Evolutionary conservation across 2,797 vertebrate species (phyloP).

Genomic region (Sphaeramia orbicularis): DNA sequence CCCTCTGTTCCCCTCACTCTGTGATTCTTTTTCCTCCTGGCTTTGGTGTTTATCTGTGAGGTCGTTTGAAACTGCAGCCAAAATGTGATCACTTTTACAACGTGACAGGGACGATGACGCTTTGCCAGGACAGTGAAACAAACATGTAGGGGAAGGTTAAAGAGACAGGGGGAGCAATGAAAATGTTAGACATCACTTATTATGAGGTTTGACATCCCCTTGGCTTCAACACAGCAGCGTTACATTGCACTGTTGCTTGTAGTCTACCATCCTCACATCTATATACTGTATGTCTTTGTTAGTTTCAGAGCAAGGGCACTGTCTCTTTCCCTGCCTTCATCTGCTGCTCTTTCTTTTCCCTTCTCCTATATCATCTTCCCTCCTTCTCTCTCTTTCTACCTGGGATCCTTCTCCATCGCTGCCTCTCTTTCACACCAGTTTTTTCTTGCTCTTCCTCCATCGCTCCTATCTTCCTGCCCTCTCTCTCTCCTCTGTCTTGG

Average conservation of each 20-base stretch:
- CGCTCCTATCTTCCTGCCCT: conserved; percentile 68
- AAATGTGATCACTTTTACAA: conserved; percentile 73
- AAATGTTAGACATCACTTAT: conserved; percentile 84
- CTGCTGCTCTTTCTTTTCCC: conserved; percentile 41
- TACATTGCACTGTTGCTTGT: conserved; percentile 86
- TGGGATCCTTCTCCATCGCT: conserved; percentile 14
- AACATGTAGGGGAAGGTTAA: conserved; percentile 81
- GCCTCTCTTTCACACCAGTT: conserved; percentile 24
- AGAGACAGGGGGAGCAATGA: conserved; percentile 73
- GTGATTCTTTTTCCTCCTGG: conserved; percentile 49
- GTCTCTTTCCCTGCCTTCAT: conserved; percentile 46
- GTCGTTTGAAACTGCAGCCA: conserved; percentile 57
- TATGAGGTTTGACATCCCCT: conserved; percentile 82
- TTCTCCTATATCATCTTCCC: conserved; percentile 20
- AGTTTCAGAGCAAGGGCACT: conserved; percentile 55
- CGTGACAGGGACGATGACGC: conserved; percentile 53
- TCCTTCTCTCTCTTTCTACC: conserved; percentile 19
- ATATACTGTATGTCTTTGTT: conserved; percentile 52
- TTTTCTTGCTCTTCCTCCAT: conserved; percentile 58
- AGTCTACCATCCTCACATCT: conserved; percentile 59
- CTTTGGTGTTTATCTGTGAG: conserved; percentile 65
- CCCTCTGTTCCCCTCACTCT: conserved; percentile 49
- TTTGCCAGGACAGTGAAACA: conserved; percentile 69
- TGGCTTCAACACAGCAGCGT: conserved; percentile 81
- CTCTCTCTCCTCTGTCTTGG: conserved; percentile 79